Evolutionary conservation across 2,113 vertebrate genomes (phyloP).

Genomic region (Dendropsophus ebraccatus): DNA sequence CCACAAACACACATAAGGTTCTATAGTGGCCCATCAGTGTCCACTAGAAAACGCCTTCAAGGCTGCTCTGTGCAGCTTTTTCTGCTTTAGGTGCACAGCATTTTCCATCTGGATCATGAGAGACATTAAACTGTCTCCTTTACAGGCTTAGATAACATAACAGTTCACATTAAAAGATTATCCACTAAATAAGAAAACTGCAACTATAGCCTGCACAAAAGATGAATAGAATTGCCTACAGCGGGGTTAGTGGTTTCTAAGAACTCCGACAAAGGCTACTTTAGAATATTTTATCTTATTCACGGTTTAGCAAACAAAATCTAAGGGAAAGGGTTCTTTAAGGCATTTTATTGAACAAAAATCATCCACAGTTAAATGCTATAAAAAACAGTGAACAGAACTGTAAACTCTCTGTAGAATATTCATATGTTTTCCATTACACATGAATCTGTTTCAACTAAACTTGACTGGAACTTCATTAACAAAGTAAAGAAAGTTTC

Average conservation of each 20-base stretch:
- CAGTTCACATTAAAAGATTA: background rate
- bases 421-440: constrained; percentile 9
- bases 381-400: no score
- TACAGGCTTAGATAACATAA: background rate
- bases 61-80: no score
- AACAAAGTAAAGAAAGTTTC: background rate
- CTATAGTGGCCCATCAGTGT: no score
- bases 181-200: background rate
- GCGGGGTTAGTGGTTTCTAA: background rate
- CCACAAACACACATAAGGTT: no score
- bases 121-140: background rate
- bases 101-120: background rate
- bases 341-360: no score
- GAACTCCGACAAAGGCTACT: background rate
- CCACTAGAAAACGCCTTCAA: no score
- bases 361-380: no score
- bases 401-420: background rate
- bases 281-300: no score
- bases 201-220: background rate
- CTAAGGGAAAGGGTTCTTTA: background rate
- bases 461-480: constrained; percentile 40
- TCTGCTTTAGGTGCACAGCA: no score
- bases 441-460: background rate
- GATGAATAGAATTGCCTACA: background rate
- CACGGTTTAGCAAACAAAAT: background rate